A percentile compares a stretch with the other conserved stretches of the same genome.
These are phyloP conservation scores for Rhynchomys soricoides DNA, from an alignment of 2,113 vertebrate genomes.

Conservation along the genomic window DNA sequence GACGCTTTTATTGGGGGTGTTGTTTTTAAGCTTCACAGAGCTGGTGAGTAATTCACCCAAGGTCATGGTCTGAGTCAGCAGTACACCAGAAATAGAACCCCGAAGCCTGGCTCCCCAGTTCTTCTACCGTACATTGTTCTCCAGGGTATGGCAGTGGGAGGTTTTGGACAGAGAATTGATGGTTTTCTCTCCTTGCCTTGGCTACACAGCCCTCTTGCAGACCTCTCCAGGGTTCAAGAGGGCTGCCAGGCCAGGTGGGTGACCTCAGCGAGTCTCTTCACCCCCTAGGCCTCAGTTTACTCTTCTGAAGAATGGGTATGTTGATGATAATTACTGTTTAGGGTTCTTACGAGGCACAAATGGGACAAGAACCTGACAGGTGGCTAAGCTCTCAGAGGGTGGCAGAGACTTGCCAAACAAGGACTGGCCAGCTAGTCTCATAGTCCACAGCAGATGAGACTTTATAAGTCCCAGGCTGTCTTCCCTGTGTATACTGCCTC, in stretches of 20 bases:
- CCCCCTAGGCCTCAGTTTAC: neutral
- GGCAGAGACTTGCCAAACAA: fast-evolving
- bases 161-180: neutral
- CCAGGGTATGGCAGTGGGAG: neutral
- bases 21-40: conserved; percentile 54
- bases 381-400: no score
- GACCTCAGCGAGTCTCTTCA: neutral
- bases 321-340: neutral
- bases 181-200: neutral
- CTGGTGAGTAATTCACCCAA: conserved; percentile 74
- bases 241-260: neutral
- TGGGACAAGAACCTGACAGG: neutral
- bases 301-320: neutral
- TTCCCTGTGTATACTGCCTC: neutral
- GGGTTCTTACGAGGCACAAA: neutral
- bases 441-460: neutral
- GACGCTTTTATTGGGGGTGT: conserved; percentile 34
- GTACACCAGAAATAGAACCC: conserved; percentile 68
- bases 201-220: neutral
- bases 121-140: neutral
- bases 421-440: neutral
- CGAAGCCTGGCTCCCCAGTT: neutral
- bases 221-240: neutral
- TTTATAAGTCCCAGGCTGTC: no score
- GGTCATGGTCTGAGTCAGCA: conserved; percentile 78